Percentiles rank a stretch among this genome's conserved stretches.
These are phyloP conservation scores for Penelope pileata DNA, from an alignment of 2,113 vertebrate genomes.

Conservation along the genomic window DNA sequence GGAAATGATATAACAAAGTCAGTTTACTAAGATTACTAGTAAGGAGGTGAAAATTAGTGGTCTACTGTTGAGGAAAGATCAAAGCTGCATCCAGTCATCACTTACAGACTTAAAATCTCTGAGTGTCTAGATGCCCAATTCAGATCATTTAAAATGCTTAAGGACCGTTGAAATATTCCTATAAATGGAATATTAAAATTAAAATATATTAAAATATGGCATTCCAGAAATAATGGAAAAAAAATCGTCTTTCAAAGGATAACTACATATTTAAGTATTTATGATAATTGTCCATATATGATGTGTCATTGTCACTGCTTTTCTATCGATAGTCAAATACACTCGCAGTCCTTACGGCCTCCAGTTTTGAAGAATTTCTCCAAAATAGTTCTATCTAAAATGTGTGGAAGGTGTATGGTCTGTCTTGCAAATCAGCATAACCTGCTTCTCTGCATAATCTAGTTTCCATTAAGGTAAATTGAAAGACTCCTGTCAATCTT, in stretches of 20 bases:
- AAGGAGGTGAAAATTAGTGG: background rate
- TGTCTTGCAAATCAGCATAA: background rate
- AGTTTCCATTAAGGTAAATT: background rate
- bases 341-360: background rate
- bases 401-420: background rate
- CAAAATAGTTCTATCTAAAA: background rate
- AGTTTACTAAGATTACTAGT: background rate
- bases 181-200: background rate
- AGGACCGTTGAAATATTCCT: background rate
- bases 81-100: background rate
- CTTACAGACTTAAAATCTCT: background rate
- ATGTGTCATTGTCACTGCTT: background rate
- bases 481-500: background rate
- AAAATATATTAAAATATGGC: too few species aligned
- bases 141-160: background rate
- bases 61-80: background rate
- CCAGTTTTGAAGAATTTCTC: background rate
- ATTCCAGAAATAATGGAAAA: background rate
- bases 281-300: rapidly evolving
- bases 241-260: background rate
- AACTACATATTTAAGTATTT: background rate
- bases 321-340: background rate
- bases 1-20: background rate
- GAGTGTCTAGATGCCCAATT: background rate
- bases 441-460: background rate